Base-by-base conservation (phyloP, 2,888 invertebrate species). In the Aethes cnicana region DNA sequence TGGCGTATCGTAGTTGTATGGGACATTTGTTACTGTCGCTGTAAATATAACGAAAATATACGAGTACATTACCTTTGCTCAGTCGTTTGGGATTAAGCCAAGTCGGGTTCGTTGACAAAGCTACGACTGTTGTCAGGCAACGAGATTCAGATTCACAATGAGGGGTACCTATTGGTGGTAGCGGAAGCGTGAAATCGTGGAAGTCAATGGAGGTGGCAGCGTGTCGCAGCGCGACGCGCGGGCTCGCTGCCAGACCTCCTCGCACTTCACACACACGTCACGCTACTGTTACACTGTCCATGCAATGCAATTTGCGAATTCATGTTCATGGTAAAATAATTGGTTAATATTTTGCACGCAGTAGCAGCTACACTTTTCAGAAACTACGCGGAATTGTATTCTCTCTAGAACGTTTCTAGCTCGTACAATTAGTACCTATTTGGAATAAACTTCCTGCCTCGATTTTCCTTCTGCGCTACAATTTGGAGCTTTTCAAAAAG, bases 51-150 rank as follows among this genome's bases (percentile, higher is more conserved):
- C 66, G 72, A 72, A 76, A 81, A 81, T 78, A 80, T 74, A 79
- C 69, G 76, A 72, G 78, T 78, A 79, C 74, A 74, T 76, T 78
- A 81, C 80, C 78, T 80, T 75, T 73, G 68, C 72, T 68, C 61
- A 68, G 79, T 71, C 69, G 78, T 78, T 84, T 84, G 84, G 83
- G 78, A 73, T 77, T 68, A 73, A 72, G 84, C 83, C 84, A 84
- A 84, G 72, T 78, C 66, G 71, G 68, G 72, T 68, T 66, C 64
- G 72, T 74, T 72, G 79, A 78, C 78, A 80, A 74, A 76, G 77
- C 74, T 69, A 63, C 68, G 72, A 66, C 71, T 76, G 74, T 69
- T 70, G 77, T 78, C 76, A 76, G 69, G 72, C 64, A 66, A 66
- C 59, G 62, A 66, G 61, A 68, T 73, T 71, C 69, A 62, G 69